A percentile compares a stretch with the other conserved stretches of the same genome.
These are phyloP conservation scores for Oxytorus armatus DNA, from an alignment of 2,888 invertebrate species.

Conservation along the genomic window DNA sequence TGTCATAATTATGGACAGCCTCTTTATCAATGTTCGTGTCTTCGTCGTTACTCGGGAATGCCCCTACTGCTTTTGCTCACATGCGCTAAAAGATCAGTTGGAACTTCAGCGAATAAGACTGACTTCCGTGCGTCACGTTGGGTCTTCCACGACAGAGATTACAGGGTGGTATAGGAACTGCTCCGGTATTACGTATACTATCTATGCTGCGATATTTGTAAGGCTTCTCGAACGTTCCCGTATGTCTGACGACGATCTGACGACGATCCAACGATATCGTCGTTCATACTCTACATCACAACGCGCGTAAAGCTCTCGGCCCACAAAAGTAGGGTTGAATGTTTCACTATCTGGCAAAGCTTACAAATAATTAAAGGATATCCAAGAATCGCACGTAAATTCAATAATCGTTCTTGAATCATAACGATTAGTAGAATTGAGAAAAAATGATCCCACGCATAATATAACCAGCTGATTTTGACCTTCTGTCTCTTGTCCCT, in stretches of 20 bases:
- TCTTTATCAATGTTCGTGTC: background rate
- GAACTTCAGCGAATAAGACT: conserved; percentile 74
- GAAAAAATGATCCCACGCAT: too few species aligned
- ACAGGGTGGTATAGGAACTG: conserved; percentile 78
- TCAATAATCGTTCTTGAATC: background rate
- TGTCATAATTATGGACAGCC: too few species aligned
- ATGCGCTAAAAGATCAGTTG: conserved; percentile 41
- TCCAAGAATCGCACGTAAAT: too few species aligned
- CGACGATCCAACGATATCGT: background rate
- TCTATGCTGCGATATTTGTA: conserved; percentile 72
- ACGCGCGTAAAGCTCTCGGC: background rate
- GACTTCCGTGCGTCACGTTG: conserved; percentile 70
- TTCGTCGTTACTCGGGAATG: conserved; percentile 11
- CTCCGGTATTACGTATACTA: conserved; percentile 63
- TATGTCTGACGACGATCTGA: conserved; percentile 7
- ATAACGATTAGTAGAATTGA: background rate
- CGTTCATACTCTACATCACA: background rate
- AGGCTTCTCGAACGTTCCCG: conserved; percentile 57
- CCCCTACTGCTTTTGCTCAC: background rate
- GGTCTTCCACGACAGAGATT: conserved; percentile 80
- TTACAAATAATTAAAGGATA: background rate
- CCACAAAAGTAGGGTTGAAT: background rate
- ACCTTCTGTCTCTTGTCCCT: background rate
- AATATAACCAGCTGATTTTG: too few species aligned
- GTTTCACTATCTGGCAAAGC: background rate